phyloP scores from a whole-genome alignment of 2,888 invertebrate species.

The Crepidodera aurea region DNA sequence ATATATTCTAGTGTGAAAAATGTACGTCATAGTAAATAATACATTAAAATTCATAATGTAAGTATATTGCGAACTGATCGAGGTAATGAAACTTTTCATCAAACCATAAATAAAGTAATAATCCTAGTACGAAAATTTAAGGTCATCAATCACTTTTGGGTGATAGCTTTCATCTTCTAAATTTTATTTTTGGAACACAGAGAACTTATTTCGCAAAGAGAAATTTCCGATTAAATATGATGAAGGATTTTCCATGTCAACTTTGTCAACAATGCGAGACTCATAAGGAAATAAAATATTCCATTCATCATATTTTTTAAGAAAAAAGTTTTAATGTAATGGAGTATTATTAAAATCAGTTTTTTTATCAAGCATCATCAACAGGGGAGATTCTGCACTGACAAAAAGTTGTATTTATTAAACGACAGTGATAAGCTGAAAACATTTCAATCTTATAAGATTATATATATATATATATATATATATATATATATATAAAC shows the following conservation, averaged over 20 bases:
- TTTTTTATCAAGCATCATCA: not conserved
- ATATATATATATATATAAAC: too few relatives aligned
- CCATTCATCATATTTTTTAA: conserved; percentile 2
- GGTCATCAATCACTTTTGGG: conserved; percentile 20
- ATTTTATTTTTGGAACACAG: conserved; percentile 18
- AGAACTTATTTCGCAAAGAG: conserved; percentile 1
- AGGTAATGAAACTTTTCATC: conserved; percentile 10
- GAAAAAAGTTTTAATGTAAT: not conserved
- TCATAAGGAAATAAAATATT: not conserved
- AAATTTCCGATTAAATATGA: conserved; percentile 9
- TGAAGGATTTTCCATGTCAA: conserved; percentile 9
- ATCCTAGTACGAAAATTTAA: conserved; percentile 11
- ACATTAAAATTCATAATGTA: too few relatives aligned
- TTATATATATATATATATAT: too few relatives aligned
- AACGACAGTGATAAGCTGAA: too few relatives aligned
- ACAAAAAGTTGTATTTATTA: too few relatives aligned
- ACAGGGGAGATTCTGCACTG: too few relatives aligned
- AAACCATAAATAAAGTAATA: conserved; percentile 2
- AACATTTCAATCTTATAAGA: too few relatives aligned
- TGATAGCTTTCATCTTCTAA: conserved; percentile 20
- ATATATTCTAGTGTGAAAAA: too few relatives aligned
- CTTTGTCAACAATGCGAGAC: conserved; percentile 7
- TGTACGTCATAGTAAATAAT: too few relatives aligned
- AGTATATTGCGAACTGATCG: not conserved
- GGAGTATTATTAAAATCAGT: not conserved